phyloP scores from a whole-genome alignment of 2,797 vertebrate species.

The Pteropus rufus region DNA sequence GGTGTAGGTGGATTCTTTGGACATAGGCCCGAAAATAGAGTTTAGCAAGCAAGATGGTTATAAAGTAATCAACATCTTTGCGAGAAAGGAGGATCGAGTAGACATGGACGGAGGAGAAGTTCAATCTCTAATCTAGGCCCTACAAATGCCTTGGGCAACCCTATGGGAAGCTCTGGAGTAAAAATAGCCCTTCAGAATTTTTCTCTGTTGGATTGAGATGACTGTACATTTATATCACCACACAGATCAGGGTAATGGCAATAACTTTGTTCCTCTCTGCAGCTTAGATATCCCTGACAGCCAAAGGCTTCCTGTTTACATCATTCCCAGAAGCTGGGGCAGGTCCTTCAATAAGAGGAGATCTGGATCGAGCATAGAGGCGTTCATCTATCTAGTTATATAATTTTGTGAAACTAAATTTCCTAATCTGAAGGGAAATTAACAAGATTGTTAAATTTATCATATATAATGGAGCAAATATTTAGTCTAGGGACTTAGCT shows the following conservation, averaged over 20 bases:
- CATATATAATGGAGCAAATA: conserved; percentile 6
- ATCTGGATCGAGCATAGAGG: neutral
- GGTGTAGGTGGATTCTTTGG: neutral
- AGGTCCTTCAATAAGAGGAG: neutral
- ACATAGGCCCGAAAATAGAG: neutral
- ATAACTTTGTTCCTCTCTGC: neutral
- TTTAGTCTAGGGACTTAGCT: neutral
- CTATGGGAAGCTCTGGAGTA: neutral
- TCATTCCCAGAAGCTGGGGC: neutral
- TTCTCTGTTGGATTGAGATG: neutral
- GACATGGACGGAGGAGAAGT: neutral
- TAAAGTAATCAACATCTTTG: neutral
- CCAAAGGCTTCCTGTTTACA: neutral
- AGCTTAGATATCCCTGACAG: neutral
- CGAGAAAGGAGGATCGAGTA: neutral
- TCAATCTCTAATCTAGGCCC: neutral
- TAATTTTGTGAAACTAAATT: conserved; percentile 2
- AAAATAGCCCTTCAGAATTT: neutral
- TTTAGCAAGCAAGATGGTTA: neutral
- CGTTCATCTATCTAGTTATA: neutral
- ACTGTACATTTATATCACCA: neutral
- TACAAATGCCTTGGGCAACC: neutral
- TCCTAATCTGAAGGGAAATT: neutral
- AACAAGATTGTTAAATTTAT: conserved; percentile 15
- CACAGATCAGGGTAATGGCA: neutral